phyloP scores from a whole-genome alignment of 2,113 vertebrate genomes.

The Sceloporus tristichus region DNA sequence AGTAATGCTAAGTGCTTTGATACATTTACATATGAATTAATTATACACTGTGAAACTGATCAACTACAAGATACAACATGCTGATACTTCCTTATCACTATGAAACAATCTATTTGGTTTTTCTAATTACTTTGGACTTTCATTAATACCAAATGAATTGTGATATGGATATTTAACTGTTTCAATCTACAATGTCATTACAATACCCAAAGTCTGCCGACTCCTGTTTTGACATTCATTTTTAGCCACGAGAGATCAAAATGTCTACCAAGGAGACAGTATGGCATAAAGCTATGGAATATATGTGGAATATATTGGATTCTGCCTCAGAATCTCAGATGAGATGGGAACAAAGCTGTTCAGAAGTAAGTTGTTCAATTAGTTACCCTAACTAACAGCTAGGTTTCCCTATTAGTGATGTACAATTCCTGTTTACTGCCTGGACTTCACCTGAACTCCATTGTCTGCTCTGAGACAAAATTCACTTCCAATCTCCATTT shows the following conservation, averaged over 20 bases:
- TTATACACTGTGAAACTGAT: slow-evolving; percentile 24
- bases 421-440: neutral
- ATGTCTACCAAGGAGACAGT: neutral
- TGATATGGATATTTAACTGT: slow-evolving; percentile 13
- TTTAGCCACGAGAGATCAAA: neutral
- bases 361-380: neutral
- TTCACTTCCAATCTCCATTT: too few relatives aligned
- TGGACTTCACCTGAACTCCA: too few relatives aligned
- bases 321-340: neutral
- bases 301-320: neutral
- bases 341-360: neutral
- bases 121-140: slow-evolving; percentile 23
- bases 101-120: slow-evolving; percentile 16
- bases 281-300: neutral
- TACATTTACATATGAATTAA: slow-evolving; percentile 15
- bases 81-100: slow-evolving; percentile 28
- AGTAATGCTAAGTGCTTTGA: slow-evolving; percentile 21
- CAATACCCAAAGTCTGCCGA: neutral
- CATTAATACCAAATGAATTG: slow-evolving; percentile 24
- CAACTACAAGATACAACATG: slow-evolving; percentile 5
- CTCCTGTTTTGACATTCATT: neutral
- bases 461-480: too few relatives aligned
- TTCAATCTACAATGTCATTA: neutral
- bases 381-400: neutral
- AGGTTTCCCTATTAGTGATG: neutral